These are phyloP conservation scores for Danio tinwini DNA, from an alignment of 2,797 vertebrate species.

Conservation along the genomic window DNA sequence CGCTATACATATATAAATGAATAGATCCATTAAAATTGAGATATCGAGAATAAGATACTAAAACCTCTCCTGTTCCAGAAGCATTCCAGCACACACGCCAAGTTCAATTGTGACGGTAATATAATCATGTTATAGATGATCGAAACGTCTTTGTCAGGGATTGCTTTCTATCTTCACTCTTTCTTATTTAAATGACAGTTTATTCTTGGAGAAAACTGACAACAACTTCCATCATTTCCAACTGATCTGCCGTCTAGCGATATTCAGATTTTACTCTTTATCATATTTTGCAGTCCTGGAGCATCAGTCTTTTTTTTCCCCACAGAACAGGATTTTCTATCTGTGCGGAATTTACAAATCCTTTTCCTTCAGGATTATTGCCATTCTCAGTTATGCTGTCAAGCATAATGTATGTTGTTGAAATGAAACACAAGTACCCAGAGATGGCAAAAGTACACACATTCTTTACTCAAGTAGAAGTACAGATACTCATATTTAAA, in stretches of 20 bases:
- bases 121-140: background rate
- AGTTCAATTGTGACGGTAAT: background rate
- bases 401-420: slow-evolving; percentile 7
- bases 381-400: slow-evolving; percentile 28
- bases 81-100: background rate
- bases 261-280: slow-evolving; percentile 46
- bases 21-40: background rate
- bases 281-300: slow-evolving; percentile 44
- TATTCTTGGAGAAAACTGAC: slow-evolving; percentile 36
- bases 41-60: background rate
- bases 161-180: slow-evolving; percentile 4
- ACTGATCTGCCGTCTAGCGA: slow-evolving; percentile 27
- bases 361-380: background rate
- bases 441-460: too few species aligned
- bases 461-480: too few species aligned
- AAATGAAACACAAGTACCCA: slow-evolving; percentile 15
- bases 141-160: slow-evolving; percentile 14
- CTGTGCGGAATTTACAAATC: slow-evolving; percentile 43
- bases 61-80: slow-evolving; percentile 5
- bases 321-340: slow-evolving; percentile 40
- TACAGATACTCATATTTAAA: too few species aligned
- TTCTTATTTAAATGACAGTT: slow-evolving; percentile 6
- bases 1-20: background rate
- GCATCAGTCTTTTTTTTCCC: slow-evolving; percentile 36
- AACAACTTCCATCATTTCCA: slow-evolving; percentile 21